Evolutionary conservation across 2,888 invertebrate genomes (phyloP), one percentile per base, ranked within the genome.

Genomic region (Girardia tigrina): DNA sequence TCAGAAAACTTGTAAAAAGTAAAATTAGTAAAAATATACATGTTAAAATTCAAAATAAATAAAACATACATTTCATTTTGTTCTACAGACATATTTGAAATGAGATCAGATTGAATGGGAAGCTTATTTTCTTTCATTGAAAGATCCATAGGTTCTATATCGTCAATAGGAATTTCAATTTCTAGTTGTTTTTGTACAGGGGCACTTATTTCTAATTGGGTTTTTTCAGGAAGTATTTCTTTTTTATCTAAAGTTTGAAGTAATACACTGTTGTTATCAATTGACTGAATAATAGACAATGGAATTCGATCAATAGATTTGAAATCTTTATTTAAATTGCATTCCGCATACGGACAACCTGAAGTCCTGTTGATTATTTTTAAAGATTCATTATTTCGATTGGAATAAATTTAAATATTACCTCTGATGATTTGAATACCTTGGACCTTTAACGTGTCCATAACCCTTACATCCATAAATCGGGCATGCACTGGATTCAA

Each of bases 391-490:
- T 36, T 36, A 36, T 36, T 36, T 36, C 8, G 16, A 36, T 36
- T 36, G 16, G 8, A 36, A 16, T 36, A n/a, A 20, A 26, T 26
- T 23, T 20, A 26, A 8, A 70, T 14, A n/a, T 42, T 42, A 72
- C 27, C 28, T 72, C 28, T 72, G 72, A 26, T 84, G 84, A 14
- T 82, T 82, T n/a, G 89, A 87, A 82, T 88, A 89, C 81, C 89
- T 89, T 23, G 90, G 88, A 74, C 91, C 91, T 81, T 88, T 89
- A 72, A 89, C 88, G 82, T 94, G 91, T n/a, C 94, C 94, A 80
- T 90, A 88, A 16, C 94, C 94, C 78, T 90, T 88, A 83, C 94
- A 94, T 0, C 92, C 92, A 42, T 88, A 88, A 69, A 90, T 90
- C 4, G 90, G 90, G 84, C 94, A 94, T 23, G 74, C 28, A 70